Conservation (phyloP, 2,888 invertebrate genomes). For the Cryptocheilus praepositus region DNA sequence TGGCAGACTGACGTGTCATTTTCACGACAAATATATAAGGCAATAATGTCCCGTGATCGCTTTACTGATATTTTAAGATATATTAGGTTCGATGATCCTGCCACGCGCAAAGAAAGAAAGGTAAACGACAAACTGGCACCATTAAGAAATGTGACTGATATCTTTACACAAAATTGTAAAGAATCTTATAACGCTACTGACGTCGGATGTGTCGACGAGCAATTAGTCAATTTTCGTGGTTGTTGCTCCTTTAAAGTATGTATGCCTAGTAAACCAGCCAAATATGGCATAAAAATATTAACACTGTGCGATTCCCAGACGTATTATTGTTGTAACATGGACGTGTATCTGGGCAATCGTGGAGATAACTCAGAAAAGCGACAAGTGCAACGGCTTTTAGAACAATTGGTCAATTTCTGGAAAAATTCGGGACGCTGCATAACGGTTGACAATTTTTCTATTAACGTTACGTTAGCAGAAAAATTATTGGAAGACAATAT, state of each 20-base stretch:
- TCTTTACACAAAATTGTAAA: constrained; percentile 21
- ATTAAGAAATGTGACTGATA: too few species aligned
- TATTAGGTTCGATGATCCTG: constrained; percentile 11
- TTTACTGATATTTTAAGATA: constrained; percentile 17
- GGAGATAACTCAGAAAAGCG: background rate
- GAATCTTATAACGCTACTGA: constrained; percentile 15
- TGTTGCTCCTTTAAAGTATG: too few species aligned
- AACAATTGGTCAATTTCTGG: constrained; percentile 1
- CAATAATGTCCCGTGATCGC: constrained; percentile 11
- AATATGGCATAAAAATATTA: constrained; percentile 7
- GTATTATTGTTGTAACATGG: constrained; percentile 12
- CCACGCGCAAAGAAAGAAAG: constrained; percentile 14
- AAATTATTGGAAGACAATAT: too few species aligned
- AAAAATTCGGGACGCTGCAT: constrained; percentile 2
- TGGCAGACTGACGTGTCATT: too few species aligned
- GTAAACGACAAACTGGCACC: constrained; percentile 19
- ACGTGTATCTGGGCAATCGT: constrained; percentile 11
- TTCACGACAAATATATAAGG: too few species aligned
- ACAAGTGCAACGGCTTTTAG: constrained; percentile 2
- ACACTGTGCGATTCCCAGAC: constrained; percentile 9
- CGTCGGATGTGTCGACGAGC: constrained; percentile 19
- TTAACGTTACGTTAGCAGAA: background rate
- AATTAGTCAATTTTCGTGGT: background rate
- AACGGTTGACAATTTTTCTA: constrained; percentile 6
- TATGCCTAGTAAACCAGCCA: background rate